phyloP scores from a whole-genome alignment of 1,140 invertebrate genomes.

The Tyrophagus putrescentiae region DNA sequence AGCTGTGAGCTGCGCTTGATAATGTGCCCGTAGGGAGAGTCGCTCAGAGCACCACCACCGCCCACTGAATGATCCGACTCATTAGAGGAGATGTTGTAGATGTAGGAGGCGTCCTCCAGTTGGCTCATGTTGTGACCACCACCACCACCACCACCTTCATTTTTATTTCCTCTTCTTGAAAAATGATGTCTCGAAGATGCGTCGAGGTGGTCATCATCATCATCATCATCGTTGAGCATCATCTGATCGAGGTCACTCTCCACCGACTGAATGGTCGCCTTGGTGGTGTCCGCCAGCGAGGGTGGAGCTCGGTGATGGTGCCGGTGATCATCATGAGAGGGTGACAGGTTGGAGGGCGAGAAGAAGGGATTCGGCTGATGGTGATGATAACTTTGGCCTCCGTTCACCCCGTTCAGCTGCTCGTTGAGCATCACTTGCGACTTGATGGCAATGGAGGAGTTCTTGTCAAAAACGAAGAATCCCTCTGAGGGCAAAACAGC shows the following conservation, averaged over 20 bases:
- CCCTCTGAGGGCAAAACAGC: too few species aligned
- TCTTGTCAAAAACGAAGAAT: slow-evolving; percentile 6
- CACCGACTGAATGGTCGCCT: not conserved
- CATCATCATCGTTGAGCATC: not conserved
- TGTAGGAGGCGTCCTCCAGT: not conserved
- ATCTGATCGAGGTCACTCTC: slow-evolving; percentile 19
- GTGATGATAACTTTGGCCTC: too few species aligned
- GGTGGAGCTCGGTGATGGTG: not conserved
- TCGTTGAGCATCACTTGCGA: not conserved
- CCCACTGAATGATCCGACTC: not conserved
- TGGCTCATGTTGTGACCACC: not conserved
- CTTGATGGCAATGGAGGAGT: slow-evolving; percentile 3
- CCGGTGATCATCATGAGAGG: too few species aligned
- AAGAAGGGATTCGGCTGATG: too few species aligned
- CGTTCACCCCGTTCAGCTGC: not conserved
- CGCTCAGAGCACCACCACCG: too few species aligned
- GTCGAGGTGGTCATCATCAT: not conserved
- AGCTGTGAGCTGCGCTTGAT: slow-evolving; percentile 3
- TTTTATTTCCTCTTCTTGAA: too few species aligned
- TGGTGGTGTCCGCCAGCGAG: slow-evolving; percentile 12
- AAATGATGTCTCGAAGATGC: too few species aligned
- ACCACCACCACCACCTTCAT: not conserved
- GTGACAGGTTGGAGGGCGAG: not conserved
- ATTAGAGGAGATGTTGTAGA: slow-evolving; percentile 15
- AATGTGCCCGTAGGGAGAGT: slow-evolving; percentile 1